Evolutionary conservation across 2,888 invertebrate species (phyloP).

Genomic region (Aporophyla lueneburgensis): DNA sequence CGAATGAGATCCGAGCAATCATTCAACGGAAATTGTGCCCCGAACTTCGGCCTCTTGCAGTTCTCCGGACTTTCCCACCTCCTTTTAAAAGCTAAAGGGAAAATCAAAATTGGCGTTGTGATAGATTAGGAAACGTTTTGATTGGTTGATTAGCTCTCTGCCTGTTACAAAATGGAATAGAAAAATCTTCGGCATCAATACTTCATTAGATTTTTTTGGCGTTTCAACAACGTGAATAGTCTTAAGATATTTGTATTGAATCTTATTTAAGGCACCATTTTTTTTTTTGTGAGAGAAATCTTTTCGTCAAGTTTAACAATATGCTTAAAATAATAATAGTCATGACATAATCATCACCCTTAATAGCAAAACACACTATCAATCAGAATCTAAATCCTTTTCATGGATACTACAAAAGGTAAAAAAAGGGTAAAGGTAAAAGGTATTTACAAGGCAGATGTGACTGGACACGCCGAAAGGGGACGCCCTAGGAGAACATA

Average conservation of each 20-base stretch:
- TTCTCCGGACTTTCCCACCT: conserved; percentile 5
- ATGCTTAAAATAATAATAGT: not conserved
- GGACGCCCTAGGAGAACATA: too few species aligned
- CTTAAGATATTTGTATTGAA: not conserved
- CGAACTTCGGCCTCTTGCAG: conserved; percentile 31
- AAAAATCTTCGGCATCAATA: too few species aligned
- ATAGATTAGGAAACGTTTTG: conserved; percentile 1
- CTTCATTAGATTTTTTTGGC: too few species aligned
- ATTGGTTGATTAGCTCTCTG: not conserved
- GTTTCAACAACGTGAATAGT: too few species aligned
- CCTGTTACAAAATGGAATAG: not conserved
- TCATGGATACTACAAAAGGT: too few species aligned
- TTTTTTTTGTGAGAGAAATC: not conserved
- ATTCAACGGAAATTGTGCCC: conserved; percentile 37
- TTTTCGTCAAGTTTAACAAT: not conserved
- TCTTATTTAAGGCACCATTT: not conserved
- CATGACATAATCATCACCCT: not conserved
- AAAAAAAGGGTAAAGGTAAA: too few species aligned
- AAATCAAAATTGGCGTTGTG: not conserved
- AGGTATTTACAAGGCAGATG: too few species aligned
- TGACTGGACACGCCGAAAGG: too few species aligned
- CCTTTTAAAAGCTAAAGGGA: conserved; percentile 3
- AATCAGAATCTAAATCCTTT: too few species aligned
- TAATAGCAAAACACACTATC: too few species aligned
- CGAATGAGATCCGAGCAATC: conserved; percentile 39